These are phyloP conservation scores for Phoebastria nigripes DNA, from an alignment of 2,797 vertebrate species.

Conservation along the genomic window DNA sequence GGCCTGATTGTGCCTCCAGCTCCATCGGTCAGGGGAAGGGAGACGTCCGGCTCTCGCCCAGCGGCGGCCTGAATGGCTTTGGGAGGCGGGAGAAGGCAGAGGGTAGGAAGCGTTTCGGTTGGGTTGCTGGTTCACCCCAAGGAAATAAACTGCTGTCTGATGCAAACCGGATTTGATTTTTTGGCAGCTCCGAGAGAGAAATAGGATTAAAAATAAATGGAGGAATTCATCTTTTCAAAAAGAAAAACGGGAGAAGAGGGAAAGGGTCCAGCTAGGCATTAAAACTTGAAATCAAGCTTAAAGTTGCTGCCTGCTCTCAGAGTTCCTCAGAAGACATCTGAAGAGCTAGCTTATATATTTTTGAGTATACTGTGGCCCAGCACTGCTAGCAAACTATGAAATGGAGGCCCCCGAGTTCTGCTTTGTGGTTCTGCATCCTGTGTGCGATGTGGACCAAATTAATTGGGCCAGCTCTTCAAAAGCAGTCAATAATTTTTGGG, in stretches of 20 bases:
- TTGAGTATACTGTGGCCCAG: not conserved
- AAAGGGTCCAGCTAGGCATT: not conserved
- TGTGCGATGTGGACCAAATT: fast-evolving
- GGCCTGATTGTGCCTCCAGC: not conserved
- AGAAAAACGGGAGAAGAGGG: slow-evolving; percentile 4
- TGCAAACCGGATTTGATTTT: not conserved
- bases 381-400: not conserved
- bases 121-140: not conserved
- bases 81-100: not conserved
- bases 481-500: not conserved
- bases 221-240: slow-evolving; percentile 23
- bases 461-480: not conserved
- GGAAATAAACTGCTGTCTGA: not conserved
- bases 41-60: not conserved
- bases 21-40: fast-evolving
- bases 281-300: not conserved
- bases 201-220: slow-evolving; percentile 29
- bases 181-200: not conserved
- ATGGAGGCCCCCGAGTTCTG: fast-evolving
- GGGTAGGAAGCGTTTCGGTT: not conserved
- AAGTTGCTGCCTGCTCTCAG: not conserved
- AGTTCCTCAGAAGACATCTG: not conserved
- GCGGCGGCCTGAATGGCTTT: fast-evolving
- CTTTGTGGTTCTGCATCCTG: not conserved
- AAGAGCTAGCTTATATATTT: not conserved